A percentile compares a stretch with the other conserved stretches of the same genome.
These are phyloP conservation scores for Pseudorectes ferrugineus DNA, from an alignment of 2,113 vertebrate species.

Conservation along the genomic window DNA sequence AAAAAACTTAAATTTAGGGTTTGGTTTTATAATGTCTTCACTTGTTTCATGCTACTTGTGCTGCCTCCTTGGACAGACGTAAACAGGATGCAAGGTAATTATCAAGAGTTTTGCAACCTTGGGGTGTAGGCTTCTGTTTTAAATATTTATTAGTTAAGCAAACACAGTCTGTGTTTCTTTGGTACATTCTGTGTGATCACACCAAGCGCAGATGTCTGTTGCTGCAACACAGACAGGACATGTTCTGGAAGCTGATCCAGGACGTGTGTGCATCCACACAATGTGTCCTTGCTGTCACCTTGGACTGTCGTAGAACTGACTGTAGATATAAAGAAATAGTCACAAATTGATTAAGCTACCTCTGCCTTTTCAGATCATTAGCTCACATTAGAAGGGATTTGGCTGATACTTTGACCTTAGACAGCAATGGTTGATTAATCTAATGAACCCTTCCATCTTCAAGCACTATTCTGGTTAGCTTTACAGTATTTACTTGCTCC, in stretches of 20 bases:
- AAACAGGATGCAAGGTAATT: conserved; percentile 42
- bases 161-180: neutral
- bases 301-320: neutral
- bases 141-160: neutral
- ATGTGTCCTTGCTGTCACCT: neutral
- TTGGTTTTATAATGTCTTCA: neutral
- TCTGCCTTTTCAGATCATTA: neutral
- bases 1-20: neutral
- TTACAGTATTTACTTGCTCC: neutral
- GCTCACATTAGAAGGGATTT: neutral
- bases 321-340: neutral
- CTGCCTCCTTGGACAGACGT: neutral
- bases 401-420: neutral
- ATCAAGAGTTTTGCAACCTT: conserved; percentile 28
- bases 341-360: neutral
- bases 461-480: neutral
- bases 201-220: neutral
- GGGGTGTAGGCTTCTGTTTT: neutral
- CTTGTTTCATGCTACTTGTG: neutral
- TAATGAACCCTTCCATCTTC: neutral
- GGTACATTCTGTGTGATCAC: neutral
- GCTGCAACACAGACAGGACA: neutral
- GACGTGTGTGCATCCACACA: neutral
- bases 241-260: neutral
- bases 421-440: neutral